Conservation (phyloP, 2,797 vertebrate genomes). For the Nasua narica region DNA sequence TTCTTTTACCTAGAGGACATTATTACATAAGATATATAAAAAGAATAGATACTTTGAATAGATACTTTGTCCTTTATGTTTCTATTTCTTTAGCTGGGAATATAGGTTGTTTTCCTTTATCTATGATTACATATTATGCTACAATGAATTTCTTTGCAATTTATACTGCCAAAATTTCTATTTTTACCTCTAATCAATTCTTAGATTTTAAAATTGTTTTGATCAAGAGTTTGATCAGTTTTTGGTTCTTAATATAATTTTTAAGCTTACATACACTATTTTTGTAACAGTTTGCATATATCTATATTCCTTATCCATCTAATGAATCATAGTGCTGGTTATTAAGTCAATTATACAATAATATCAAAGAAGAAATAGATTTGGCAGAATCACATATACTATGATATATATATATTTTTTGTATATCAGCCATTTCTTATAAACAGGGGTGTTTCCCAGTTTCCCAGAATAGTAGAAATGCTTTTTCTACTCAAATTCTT, state of each 20-base stretch:
- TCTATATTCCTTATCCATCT: background rate
- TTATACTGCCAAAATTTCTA: background rate
- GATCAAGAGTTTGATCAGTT: background rate
- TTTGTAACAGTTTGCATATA: background rate
- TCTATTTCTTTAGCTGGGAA: background rate
- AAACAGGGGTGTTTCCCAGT: background rate
- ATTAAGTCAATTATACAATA: background rate
- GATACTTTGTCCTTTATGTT: background rate
- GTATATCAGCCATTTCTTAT: background rate
- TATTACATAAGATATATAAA: background rate
- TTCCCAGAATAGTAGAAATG: background rate
- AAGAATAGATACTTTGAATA: no score
- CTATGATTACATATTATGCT: background rate
- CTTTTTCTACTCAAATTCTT: background rate
- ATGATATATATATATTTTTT: background rate
- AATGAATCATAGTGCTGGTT: background rate
- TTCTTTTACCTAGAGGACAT: background rate
- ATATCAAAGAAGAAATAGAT: background rate
- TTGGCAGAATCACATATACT: background rate
- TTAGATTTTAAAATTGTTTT: background rate
- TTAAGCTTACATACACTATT: background rate
- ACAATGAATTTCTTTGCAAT: background rate
- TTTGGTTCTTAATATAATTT: background rate
- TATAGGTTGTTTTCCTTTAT: background rate
- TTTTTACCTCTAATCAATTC: background rate